Evolutionary conservation across 2,888 invertebrate genomes (phyloP).

Genomic region (Leptinotarsa juncta): DNA sequence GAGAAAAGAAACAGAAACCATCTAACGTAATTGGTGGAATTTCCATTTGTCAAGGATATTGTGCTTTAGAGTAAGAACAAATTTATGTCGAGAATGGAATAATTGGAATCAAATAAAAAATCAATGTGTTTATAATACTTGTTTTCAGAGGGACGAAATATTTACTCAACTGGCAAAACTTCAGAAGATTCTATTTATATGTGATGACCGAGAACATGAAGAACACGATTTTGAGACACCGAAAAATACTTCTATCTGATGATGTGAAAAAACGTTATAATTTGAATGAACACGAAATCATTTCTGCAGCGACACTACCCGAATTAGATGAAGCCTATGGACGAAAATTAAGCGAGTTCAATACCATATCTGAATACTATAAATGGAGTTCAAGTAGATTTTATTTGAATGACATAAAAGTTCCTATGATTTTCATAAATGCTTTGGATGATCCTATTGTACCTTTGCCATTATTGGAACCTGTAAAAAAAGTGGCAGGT

Average conservation of each 20-base stretch:
- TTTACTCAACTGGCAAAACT: conserved; percentile 88
- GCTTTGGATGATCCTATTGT: conserved; percentile 92
- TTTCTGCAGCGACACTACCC: conserved; percentile 87
- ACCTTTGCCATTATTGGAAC: conserved; percentile 79
- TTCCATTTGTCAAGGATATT: conserved; percentile 95
- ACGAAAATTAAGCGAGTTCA: conserved; percentile 81
- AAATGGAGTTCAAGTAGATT: conserved; percentile 86
- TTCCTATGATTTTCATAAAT: conserved; percentile 93
- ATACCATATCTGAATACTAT: conserved; percentile 83
- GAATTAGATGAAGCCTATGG: conserved; percentile 93
- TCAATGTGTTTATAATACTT: conserved; percentile 23
- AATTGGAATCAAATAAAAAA: too few relatives aligned
- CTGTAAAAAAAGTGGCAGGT: conserved; percentile 82
- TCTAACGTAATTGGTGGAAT: conserved; percentile 82
- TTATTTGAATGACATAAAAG: conserved; percentile 81
- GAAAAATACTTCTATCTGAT: conserved; percentile 78
- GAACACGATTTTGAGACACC: conserved; percentile 86
- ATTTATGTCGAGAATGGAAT: background rate
- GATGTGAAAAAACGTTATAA: conserved; percentile 77
- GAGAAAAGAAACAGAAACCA: conserved; percentile 77
- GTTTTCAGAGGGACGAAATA: conserved; percentile 80
- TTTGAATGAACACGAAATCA: conserved; percentile 84
- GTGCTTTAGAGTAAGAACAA: conserved; percentile 91
- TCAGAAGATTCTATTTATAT: conserved; percentile 89
- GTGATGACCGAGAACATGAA: conserved; percentile 94